phyloP scores from a whole-genome alignment of 2,797 vertebrate species.

The Cryptoblepharus egeriae region DNA sequence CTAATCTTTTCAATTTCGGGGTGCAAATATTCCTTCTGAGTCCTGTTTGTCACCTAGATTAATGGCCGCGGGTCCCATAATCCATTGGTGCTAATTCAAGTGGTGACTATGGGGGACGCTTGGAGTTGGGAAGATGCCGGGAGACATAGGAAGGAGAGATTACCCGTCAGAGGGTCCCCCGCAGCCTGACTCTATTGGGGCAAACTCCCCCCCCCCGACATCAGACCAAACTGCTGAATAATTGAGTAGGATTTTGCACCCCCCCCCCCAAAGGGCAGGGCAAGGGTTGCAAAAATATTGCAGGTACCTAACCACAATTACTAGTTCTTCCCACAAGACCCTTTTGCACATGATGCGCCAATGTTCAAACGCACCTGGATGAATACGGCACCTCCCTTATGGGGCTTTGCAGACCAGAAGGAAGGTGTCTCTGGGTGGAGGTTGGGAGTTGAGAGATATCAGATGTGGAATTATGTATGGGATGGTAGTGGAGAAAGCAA shows the following conservation, averaged over 20 bases:
- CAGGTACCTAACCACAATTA: no score
- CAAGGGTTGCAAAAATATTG: no score
- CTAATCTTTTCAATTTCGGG: conserved; percentile 99
- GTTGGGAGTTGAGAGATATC: no score
- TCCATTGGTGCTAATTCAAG: conserved; percentile 99
- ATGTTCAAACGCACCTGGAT: no score
- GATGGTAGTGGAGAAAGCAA: no score
- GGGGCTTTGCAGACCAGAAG: no score
- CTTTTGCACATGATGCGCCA: no score
- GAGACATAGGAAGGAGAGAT: conserved; percentile 87
- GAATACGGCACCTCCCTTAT: no score
- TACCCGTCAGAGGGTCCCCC: conserved; percentile 76
- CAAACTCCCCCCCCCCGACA: neutral
- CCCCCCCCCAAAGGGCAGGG: no score
- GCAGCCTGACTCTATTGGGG: conserved; percentile 43
- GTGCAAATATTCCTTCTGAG: conserved; percentile 99
- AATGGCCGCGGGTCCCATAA: conserved; percentile 98
- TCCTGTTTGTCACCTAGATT: conserved; percentile 99
- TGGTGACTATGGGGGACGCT: conserved; percentile 88
- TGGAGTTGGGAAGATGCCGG: conserved; percentile 85
- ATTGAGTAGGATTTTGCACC: fast-evolving
- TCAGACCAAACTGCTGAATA: neutral
- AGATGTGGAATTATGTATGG: no score
- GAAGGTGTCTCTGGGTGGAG: no score
- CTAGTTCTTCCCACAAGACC: no score